Conservation (phyloP, 2,888 invertebrate genomes). For the Euproctis similis region DNA sequence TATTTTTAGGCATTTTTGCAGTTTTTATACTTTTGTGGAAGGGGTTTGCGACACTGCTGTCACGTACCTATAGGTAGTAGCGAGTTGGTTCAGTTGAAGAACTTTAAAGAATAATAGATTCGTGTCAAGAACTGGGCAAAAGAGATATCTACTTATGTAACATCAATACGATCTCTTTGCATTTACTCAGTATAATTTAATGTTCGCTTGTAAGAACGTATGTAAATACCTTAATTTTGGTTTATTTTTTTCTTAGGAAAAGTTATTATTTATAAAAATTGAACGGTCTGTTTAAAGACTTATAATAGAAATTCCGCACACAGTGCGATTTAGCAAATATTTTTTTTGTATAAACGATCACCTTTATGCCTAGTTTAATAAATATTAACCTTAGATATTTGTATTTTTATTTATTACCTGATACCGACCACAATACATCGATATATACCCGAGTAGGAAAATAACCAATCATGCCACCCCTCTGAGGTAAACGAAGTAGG, state of each 20-base stretch:
- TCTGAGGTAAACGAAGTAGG: no score
- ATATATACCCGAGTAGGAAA: no score
- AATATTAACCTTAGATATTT: constrained; percentile 25
- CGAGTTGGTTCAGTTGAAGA: no score
- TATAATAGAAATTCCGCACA: constrained; percentile 27
- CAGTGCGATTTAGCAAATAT: constrained; percentile 26
- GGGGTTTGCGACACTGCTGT: no score
- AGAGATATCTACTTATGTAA: no score
- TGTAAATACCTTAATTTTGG: constrained; percentile 46
- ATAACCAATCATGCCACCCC: no score
- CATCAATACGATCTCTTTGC: constrained; percentile 20
- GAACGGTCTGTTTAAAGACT: constrained; percentile 62
- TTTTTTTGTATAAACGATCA: constrained; percentile 24
- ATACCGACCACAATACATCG: constrained; percentile 2
- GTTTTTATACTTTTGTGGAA: no score
- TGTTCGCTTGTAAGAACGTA: constrained; percentile 29
- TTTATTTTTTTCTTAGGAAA: constrained; percentile 52
- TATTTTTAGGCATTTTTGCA: no score
- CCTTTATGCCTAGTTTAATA: constrained; percentile 24
- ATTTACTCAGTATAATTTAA: constrained; percentile 28
- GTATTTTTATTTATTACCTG: constrained; percentile 13
- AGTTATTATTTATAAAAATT: constrained; percentile 43
- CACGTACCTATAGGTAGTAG: no score
- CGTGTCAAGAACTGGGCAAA: constrained; percentile 16
- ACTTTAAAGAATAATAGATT: constrained; percentile 4